phyloP scores from a whole-genome alignment of 2,797 vertebrate species.

The Galaxias olidus region DNA sequence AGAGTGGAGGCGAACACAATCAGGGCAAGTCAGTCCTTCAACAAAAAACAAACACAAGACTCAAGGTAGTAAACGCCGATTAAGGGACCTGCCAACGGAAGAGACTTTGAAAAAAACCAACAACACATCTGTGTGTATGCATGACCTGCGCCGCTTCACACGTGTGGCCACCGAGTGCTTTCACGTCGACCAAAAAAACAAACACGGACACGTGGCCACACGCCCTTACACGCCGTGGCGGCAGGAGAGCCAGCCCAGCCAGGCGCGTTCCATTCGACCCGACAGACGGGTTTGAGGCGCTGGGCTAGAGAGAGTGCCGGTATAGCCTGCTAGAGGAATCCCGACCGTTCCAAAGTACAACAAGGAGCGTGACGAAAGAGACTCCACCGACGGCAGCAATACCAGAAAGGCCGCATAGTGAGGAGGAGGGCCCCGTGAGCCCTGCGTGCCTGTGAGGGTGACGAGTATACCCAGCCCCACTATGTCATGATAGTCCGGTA shows the following conservation, averaged over 20 bases:
- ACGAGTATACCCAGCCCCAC: no score
- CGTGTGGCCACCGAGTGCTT: slow-evolving; percentile 36
- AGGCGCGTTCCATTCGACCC: slow-evolving; percentile 28
- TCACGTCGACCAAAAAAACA: slow-evolving; percentile 42
- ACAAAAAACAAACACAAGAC: background rate
- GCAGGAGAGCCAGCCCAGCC: slow-evolving; percentile 14
- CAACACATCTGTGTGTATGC: slow-evolving; percentile 15
- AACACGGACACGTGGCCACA: slow-evolving; percentile 40
- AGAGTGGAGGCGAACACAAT: no score
- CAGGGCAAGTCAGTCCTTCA: background rate
- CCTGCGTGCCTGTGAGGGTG: no score
- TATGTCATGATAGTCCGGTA: no score
- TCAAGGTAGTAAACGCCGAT: no score
- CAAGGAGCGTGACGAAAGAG: slow-evolving; percentile 6
- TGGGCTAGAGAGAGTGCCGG: slow-evolving; percentile 1
- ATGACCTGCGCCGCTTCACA: slow-evolving; percentile 16
- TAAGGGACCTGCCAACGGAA: no score
- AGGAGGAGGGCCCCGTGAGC: no score
- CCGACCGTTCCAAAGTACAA: slow-evolving; percentile 12
- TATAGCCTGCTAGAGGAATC: background rate
- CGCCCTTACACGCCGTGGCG: no score
- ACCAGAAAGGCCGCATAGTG: slow-evolving; percentile 3
- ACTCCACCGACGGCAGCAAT: slow-evolving; percentile 9
- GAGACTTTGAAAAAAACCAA: background rate
- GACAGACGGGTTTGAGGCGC: slow-evolving; percentile 33